Percentiles rank a stretch among this genome's conserved stretches.
Evolutionary conservation across 2,113 vertebrate genomes (phyloP).

Genomic region (Syrrhaptes paradoxus): DNA sequence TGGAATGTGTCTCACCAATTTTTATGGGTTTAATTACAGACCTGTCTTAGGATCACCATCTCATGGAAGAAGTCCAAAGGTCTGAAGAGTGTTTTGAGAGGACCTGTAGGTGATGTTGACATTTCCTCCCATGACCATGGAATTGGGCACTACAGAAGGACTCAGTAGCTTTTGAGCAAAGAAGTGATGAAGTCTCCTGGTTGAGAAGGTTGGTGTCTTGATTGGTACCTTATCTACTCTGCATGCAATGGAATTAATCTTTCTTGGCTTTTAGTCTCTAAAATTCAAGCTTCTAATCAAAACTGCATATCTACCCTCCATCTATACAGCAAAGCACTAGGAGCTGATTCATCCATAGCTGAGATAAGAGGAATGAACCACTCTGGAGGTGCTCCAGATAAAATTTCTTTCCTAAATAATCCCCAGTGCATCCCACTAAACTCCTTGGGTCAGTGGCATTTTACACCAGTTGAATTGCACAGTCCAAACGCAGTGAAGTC

Average conservation of each 20-base stretch:
- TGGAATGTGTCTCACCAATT: neutral
- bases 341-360: neutral
- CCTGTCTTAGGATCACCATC: neutral
- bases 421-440: neutral
- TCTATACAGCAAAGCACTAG: neutral
- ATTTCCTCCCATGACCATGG: rapidly evolving
- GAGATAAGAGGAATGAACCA: neutral
- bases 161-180: neutral
- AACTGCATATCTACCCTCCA: neutral
- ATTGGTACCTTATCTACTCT: neutral
- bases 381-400: neutral
- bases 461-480: neutral
- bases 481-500: neutral
- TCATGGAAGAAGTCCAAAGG: neutral
- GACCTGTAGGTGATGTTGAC: neutral
- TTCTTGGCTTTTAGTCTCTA: neutral
- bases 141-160: neutral
- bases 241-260: neutral
- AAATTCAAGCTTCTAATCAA: neutral
- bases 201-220: neutral
- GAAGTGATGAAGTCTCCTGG: neutral
- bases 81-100: neutral
- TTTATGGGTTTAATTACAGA: neutral
- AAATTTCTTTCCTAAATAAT: neutral
- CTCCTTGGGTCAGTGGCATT: neutral